phyloP scores from a whole-genome alignment of 2,797 vertebrate genomes.

The Lerista edwardsae region DNA sequence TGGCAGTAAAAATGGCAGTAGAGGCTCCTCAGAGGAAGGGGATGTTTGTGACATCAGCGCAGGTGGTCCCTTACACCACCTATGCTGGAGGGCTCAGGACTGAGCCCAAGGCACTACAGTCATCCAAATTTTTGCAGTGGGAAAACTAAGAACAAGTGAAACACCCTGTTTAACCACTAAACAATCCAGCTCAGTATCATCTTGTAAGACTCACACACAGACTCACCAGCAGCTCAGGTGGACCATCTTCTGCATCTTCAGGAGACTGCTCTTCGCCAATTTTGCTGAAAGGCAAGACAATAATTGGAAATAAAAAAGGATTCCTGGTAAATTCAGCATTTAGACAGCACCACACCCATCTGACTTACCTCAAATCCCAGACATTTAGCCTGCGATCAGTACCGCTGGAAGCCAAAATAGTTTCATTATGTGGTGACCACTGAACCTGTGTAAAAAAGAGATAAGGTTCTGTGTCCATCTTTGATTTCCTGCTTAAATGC shows the following conservation, averaged over 20 bases:
- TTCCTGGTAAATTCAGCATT: background rate
- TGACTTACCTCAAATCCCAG: conserved; percentile 92
- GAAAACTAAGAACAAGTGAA: background rate
- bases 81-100: too few relatives aligned
- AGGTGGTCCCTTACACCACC: too few relatives aligned
- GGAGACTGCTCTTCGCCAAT: conserved; percentile 97
- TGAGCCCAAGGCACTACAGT: too few relatives aligned
- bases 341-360: rapidly evolving
- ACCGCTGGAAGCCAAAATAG: conserved; percentile 96
- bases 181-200: too few relatives aligned
- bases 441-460: conserved; percentile 83
- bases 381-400: conserved; percentile 95
- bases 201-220: background rate
- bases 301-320: background rate
- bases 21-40: too few relatives aligned
- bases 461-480: background rate
- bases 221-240: conserved; percentile 93
- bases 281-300: conserved; percentile 81
- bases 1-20: background rate
- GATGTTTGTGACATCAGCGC: too few relatives aligned
- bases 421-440: conserved; percentile 98
- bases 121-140: background rate
- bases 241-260: conserved; percentile 96
- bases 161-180: too few relatives aligned
- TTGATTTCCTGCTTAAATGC: background rate